A percentile compares a stretch with the other conserved stretches of the same genome.
Evolutionary conservation across 2,113 vertebrate species (phyloP).

Genomic region (Perccottus glenii): DNA sequence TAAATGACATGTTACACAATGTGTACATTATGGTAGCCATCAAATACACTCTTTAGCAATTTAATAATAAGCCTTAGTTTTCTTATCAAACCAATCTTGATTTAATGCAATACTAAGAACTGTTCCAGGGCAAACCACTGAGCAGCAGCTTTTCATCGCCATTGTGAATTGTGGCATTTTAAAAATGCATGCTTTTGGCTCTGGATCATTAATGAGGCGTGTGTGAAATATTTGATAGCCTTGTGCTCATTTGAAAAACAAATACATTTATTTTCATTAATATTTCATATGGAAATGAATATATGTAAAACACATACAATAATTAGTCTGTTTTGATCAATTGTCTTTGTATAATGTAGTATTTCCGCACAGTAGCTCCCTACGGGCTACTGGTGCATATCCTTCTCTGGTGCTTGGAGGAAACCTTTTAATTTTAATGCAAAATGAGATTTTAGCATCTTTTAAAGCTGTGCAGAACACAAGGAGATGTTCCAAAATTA

Average conservation of each 20-base stretch:
- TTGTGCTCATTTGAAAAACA: conserved; percentile 76
- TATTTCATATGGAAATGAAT: conserved; percentile 80
- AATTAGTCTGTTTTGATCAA: conserved; percentile 81
- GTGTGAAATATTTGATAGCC: conserved; percentile 77
- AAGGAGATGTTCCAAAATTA: conserved; percentile 27
- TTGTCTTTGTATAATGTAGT: conserved; percentile 72
- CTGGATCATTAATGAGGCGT: conserved; percentile 77
- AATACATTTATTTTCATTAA: conserved; percentile 78
- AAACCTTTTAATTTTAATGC: conserved; percentile 70
- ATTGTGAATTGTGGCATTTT: conserved; percentile 64
- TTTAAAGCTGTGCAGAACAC: conserved; percentile 47
- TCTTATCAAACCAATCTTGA: conserved; percentile 29
- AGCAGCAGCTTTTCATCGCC: conserved; percentile 39
- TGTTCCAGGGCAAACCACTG: conserved; percentile 43
- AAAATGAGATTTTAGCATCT: conserved; percentile 67
- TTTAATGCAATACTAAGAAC: conserved; percentile 24
- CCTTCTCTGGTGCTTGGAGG: conserved; percentile 69
- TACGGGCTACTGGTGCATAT: conserved; percentile 60
- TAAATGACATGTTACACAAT: no score
- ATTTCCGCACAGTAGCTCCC: conserved; percentile 64
- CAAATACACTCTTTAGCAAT: no score
- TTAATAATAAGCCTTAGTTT: conserved; percentile 12
- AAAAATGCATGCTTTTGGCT: conserved; percentile 79
- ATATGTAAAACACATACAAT: conserved; percentile 80
- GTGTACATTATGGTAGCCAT: no score